Evolutionary conservation across 2,888 invertebrate species (phyloP), one percentile per base, ranked within the genome.

Genomic region (Cepaea hortensis): DNA sequence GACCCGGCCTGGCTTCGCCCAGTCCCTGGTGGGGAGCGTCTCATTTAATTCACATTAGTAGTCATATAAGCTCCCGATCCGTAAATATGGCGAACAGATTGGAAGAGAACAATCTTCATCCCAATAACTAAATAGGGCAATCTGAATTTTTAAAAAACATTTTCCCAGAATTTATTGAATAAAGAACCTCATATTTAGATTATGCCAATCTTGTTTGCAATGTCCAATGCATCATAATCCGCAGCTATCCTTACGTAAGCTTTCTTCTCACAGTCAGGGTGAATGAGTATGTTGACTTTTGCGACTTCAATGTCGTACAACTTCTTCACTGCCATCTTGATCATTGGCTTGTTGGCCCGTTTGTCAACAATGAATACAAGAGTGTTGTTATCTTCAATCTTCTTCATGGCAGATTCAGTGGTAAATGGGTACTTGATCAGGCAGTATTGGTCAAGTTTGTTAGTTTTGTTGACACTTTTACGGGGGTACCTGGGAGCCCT

Each of bases 391-490:
- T 99, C 99, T 95, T 99, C 99, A 95, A 99, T 99, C 95, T 99
- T 99, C 95, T 99, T 99, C 99, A 99, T 99, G 85, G 99, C 99
- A 15, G 99, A 99, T 96, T 99, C 99, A 94, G 99, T 99, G 85
- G 99, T 99, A 95, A 99, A 95, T 61, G 99, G 99, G 95, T 96
- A 98, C 95, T 99, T 99, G 93, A 99, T 98, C 95, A 99, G 98
- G 94, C 98, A 98, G 95, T 97, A 99, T 85, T 98, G 97, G 95
- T 99, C 99, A 97, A 99, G 97, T 91, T 89, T 91, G 81, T 90
- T 90, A 15, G 88, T 89, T 65, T 96, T 97, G 13, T 99, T 98
- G 85, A 98, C 97, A 87, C 98, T 98, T 95, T 98, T 98, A 94
- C 98, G 96, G 5, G 98, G 97, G 95, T 99, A 95, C 98, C 98